These are phyloP conservation scores for Uria lomvia DNA, from an alignment of 2,113 vertebrate species.

Conservation along the genomic window DNA sequence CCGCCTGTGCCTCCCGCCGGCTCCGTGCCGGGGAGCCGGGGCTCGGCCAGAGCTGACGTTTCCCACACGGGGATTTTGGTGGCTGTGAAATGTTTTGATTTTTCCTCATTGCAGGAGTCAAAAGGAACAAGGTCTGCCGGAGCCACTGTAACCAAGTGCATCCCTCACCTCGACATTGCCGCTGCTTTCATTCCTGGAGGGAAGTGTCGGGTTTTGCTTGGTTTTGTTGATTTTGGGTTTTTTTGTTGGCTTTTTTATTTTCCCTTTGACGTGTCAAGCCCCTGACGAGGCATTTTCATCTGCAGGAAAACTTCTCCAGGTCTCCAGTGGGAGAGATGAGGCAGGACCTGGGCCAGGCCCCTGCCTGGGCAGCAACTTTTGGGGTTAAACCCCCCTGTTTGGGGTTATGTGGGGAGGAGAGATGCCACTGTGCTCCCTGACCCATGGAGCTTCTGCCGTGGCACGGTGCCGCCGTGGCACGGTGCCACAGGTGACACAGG, in stretches of 20 bases:
- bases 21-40: fast-evolving
- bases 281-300: fast-evolving
- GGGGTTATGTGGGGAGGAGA: not conserved
- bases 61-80: fast-evolving
- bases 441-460: fast-evolving
- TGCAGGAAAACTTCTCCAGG: not conserved
- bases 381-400: not conserved
- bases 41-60: not conserved
- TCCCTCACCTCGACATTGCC: not conserved
- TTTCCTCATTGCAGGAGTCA: not conserved
- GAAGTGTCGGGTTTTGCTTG: not conserved
- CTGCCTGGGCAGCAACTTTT: fast-evolving
- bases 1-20: fast-evolving
- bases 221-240: not conserved
- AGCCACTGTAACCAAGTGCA: fast-evolving
- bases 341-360: fast-evolving
- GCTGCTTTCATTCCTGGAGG: not conserved
- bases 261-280: fast-evolving
- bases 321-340: fast-evolving
- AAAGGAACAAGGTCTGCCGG: not conserved
- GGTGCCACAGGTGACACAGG: fast-evolving
- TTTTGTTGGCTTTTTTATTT: not conserved
- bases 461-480: fast-evolving
- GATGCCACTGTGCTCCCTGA: fast-evolving
- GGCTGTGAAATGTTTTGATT: not conserved